These are phyloP conservation scores for Heliconius charithonia DNA, from an alignment of 2,888 invertebrate genomes.

Conservation along the genomic window DNA sequence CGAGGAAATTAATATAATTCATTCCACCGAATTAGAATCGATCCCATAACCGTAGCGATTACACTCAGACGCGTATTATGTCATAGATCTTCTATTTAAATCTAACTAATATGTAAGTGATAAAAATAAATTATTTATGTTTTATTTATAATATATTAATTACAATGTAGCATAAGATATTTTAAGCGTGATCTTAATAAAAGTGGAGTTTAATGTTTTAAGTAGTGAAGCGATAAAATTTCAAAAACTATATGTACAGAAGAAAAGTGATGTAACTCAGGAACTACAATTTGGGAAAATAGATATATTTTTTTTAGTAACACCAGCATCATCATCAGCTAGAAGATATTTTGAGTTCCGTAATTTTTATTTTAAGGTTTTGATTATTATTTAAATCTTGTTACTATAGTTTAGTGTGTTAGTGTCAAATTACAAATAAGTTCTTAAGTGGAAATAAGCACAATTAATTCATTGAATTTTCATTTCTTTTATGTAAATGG, in stretches of 20 bases:
- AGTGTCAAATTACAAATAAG: neutral
- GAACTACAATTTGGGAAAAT: neutral
- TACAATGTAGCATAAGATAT: neutral
- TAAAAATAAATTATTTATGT: neutral
- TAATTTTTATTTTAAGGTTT: neutral
- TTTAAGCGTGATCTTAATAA: neutral
- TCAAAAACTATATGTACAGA: neutral
- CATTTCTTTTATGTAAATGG: neutral
- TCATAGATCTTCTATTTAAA: neutral
- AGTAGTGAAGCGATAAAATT: neutral
- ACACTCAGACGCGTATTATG: neutral
- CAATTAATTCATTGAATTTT: neutral
- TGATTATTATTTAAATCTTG: neutral
- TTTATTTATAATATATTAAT: neutral
- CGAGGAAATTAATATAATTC: neutral
- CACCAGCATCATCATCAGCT: neutral
- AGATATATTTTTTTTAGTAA: neutral
- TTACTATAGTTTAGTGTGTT: neutral
- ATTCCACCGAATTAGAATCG: too few relatives aligned
- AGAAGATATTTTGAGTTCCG: neutral
- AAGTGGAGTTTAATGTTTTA: neutral
- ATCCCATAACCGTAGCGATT: too few relatives aligned
- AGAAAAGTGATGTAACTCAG: neutral
- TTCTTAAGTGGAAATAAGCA: slow-evolving; percentile 3
- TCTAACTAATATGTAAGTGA: neutral